These are phyloP conservation scores for Erebia palarica DNA, from an alignment of 2,888 invertebrate genomes.

Conservation along the genomic window DNA sequence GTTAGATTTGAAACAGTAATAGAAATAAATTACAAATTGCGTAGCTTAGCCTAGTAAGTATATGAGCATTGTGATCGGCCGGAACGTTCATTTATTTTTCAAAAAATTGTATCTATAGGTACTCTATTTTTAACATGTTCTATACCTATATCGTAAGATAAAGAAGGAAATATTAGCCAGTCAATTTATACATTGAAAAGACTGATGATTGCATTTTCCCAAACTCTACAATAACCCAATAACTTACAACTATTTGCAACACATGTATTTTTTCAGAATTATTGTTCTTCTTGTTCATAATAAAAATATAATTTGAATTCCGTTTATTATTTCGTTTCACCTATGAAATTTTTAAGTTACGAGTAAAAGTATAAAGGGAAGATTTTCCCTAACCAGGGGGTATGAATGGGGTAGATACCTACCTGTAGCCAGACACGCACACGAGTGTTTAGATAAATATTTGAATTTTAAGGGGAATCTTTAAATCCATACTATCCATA, in stretches of 20 bases:
- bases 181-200: slow-evolving; percentile 67
- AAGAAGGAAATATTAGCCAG: slow-evolving; percentile 41
- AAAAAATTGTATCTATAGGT: slow-evolving; percentile 31
- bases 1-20: neutral
- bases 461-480: neutral
- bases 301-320: slow-evolving; percentile 61
- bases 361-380: neutral
- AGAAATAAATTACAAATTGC: neutral
- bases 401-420: no score
- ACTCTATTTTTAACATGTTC: slow-evolving; percentile 34
- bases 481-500: no score
- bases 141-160: slow-evolving; percentile 25
- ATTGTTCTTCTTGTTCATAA: slow-evolving; percentile 64
- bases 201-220: slow-evolving; percentile 60
- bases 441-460: neutral
- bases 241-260: slow-evolving; percentile 56
- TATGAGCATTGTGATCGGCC: slow-evolving; percentile 19
- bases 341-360: neutral
- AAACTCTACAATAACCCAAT: slow-evolving; percentile 49
- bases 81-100: slow-evolving; percentile 22
- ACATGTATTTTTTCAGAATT: slow-evolving; percentile 69
- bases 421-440: no score
- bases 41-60: neutral
- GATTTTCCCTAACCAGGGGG: neutral
- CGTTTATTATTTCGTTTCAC: slow-evolving; percentile 23